A percentile compares a stretch with the other conserved stretches of the same genome.
Evolutionary conservation across 2,888 invertebrate species (phyloP).

Genomic region (Drosophila phalerata): DNA sequence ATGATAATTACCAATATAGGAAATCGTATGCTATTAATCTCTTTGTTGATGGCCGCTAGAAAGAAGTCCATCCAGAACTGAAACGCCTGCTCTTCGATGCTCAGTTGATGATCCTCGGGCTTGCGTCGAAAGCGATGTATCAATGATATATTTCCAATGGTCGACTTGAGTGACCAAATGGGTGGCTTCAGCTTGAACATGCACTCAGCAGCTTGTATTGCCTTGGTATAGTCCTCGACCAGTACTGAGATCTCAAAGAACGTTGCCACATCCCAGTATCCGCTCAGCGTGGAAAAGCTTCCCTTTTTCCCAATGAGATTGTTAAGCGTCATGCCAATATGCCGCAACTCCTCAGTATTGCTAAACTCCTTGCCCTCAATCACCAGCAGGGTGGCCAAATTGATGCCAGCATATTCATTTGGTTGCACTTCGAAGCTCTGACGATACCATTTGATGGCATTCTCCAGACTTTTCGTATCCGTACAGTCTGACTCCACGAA

Average conservation of each 20-base stretch:
- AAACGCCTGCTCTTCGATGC: slow-evolving; percentile 95
- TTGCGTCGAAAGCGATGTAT: slow-evolving; percentile 96
- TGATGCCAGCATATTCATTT: slow-evolving; percentile 99
- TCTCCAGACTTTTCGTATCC: slow-evolving; percentile 94
- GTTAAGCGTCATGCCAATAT: slow-evolving; percentile 97
- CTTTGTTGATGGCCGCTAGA: slow-evolving; percentile 95
- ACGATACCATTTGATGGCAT: slow-evolving; percentile 98
- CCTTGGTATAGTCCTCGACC: slow-evolving; percentile 98
- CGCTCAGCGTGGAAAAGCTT: slow-evolving; percentile 94
- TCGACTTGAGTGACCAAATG: slow-evolving; percentile 97
- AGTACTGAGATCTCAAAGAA: slow-evolving; percentile 99
- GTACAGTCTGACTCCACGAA: slow-evolving; percentile 98
- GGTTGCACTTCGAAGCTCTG: slow-evolving; percentile 99
- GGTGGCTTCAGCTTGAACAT: slow-evolving; percentile 97
- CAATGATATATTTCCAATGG: slow-evolving; percentile 97
- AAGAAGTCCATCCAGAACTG: slow-evolving; percentile 99
- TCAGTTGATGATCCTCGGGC: slow-evolving; percentile 89
- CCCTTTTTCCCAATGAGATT: slow-evolving; percentile 99
- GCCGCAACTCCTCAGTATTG: slow-evolving; percentile 95
- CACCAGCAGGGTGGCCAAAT: slow-evolving; percentile 97
- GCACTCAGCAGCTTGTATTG: slow-evolving; percentile 97
- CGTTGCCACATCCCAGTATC: slow-evolving; percentile 99
- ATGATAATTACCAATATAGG: slow-evolving; percentile 87
- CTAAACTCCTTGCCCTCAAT: slow-evolving; percentile 98
- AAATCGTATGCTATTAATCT: slow-evolving; percentile 94